Evolutionary conservation across 2,888 invertebrate species (phyloP).

Genomic region (Tiliacea aurago): DNA sequence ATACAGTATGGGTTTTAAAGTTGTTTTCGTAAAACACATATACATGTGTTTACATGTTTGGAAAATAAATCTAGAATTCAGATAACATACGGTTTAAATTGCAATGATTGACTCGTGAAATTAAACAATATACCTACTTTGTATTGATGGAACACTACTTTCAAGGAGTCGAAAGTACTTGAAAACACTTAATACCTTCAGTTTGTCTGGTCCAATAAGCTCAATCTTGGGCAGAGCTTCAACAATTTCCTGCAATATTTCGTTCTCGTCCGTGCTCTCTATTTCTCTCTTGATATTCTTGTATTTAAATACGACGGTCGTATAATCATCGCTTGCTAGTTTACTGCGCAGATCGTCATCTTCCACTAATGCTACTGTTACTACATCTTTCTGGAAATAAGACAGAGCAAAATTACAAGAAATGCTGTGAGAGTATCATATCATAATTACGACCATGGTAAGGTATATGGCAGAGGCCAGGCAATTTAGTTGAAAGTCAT

Average conservation of each 20-base stretch:
- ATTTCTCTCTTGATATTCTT: constrained; percentile 75
- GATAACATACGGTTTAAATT: neutral
- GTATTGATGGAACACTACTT: neutral
- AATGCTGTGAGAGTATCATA: neutral
- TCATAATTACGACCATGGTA: too few species aligned
- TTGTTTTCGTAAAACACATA: neutral
- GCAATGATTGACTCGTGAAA: neutral
- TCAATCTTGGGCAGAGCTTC: constrained; percentile 77
- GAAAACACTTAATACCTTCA: constrained; percentile 74
- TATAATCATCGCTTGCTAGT: constrained; percentile 74
- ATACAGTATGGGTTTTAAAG: too few species aligned
- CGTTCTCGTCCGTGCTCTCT: constrained; percentile 77
- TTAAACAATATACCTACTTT: neutral
- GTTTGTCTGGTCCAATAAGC: constrained; percentile 75
- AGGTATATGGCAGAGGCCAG: too few species aligned
- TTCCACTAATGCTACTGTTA: constrained; percentile 77
- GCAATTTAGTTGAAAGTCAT: too few species aligned
- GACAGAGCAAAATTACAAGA: neutral
- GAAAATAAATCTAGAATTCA: neutral
- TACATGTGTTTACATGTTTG: neutral
- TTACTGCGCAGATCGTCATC: constrained; percentile 76
- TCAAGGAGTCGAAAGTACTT: neutral
- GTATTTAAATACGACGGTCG: constrained; percentile 79
- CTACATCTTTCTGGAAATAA: constrained; percentile 77
- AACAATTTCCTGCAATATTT: constrained; percentile 77